Evolutionary conservation across 1,140 invertebrate genomes (phyloP).

Genomic region (Melipona quadrifasciata): DNA sequence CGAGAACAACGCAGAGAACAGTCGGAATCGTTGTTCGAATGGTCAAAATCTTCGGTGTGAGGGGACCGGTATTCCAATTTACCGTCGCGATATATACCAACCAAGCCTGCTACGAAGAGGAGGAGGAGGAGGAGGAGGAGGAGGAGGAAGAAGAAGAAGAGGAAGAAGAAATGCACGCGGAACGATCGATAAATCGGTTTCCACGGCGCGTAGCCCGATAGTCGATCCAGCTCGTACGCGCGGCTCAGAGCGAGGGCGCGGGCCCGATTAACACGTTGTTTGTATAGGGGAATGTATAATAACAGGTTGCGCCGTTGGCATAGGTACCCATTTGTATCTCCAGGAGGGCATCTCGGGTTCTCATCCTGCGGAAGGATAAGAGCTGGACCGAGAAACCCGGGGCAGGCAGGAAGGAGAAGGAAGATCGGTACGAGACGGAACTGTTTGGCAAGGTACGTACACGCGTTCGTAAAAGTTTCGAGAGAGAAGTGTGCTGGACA

Average conservation of each 20-base stretch:
- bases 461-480: not conserved
- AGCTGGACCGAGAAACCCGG: conserved; percentile 16
- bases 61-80: conserved; percentile 56
- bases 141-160: not conserved
- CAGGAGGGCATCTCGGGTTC: conserved; percentile 80
- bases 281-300: conserved; percentile 82
- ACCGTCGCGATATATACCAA: conserved; percentile 29
- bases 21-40: not conserved
- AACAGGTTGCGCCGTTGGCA: conserved; percentile 80
- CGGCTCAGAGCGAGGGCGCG: conserved; percentile 66
- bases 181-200: conserved; percentile 76
- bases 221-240: conserved; percentile 41
- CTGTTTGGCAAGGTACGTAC: not conserved
- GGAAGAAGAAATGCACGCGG: conserved; percentile 33
- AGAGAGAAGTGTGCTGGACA: not conserved
- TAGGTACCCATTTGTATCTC: conserved; percentile 80
- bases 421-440: conserved; percentile 39
- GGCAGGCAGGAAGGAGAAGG: not conserved
- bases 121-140: not conserved
- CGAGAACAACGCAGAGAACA: not conserved
- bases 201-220: conserved; percentile 65
- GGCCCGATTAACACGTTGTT: conserved; percentile 82
- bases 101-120: not conserved
- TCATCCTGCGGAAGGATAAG: conserved; percentile 67
- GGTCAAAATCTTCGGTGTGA: not conserved